Evolutionary conservation across 1,140 invertebrate species (phyloP), one percentile per base, ranked within the genome.

Genomic region (Aphelinus atriplicis): DNA sequence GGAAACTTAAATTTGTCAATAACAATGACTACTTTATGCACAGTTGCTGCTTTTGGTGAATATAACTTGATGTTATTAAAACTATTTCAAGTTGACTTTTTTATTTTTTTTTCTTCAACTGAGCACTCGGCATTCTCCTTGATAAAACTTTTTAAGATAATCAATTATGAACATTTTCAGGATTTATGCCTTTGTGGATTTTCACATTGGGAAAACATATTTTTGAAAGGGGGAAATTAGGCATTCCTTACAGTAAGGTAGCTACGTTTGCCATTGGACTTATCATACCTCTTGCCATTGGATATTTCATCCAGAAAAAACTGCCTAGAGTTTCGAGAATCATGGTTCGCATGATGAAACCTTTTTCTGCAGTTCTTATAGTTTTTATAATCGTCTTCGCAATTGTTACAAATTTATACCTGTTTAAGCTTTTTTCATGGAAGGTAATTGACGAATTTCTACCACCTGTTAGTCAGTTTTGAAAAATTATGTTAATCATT

Each of bases 151-250:
- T 4, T 56, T 47, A 26, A 48, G 45, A 47, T n/a, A 57, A 57
- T 69, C 58, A 67, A 56, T 82, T 82, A 75, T 83, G 26, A 26
- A 26, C 26, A 76, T 77, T 89, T 89, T 5, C 86, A 96, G 95
- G 89, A n/a, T 94, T 97, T 88, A 97, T 99, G 91, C 97, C 97
- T 0, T 83, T 96, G 1, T 99, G 97, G 97, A 88, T 97, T n/a
- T 96, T 97, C 82, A 95, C 96, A 0, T 89, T 99, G n/a, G 97
- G 97, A 0, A 90, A 90, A 77, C 88, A 92, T 42, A 92, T 98
- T n/a, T 95, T 96, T 81, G 87, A 89, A 1, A 89, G 91, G 72
- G 92, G 90, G 0, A 87, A 92, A 66, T 89, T 97, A 2, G 86
- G 84, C 46, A 92, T 98, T 43, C 97, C 97, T 0, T 98, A 97